phyloP scores from a whole-genome alignment of 2,797 vertebrate genomes.

The Hemitrygon akajei region DNA sequence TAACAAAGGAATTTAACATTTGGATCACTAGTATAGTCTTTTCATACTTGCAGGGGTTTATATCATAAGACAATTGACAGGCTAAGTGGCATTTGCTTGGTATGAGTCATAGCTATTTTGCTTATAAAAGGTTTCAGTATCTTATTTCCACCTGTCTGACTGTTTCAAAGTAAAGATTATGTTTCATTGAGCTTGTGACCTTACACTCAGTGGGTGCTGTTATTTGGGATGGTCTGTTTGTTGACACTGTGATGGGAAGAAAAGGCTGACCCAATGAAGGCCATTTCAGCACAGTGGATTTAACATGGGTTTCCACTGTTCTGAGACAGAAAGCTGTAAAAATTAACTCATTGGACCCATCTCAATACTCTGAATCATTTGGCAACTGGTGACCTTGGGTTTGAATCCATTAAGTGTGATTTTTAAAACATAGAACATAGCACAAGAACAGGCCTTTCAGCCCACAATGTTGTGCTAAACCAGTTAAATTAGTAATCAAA shows the following conservation, averaged over 20 bases:
- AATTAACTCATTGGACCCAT: neutral
- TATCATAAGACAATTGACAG: neutral
- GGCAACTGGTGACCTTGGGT: neutral
- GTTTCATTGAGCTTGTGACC: slow-evolving; percentile 5
- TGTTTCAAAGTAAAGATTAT: slow-evolving; percentile 21
- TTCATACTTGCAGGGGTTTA: neutral
- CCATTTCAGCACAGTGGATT: neutral
- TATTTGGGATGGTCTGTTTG: neutral
- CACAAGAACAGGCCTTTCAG: too few species aligned
- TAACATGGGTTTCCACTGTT: too few species aligned
- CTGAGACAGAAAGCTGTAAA: too few species aligned
- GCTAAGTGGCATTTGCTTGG: slow-evolving; percentile 14
- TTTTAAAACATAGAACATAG: too few species aligned
- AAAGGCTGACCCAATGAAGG: neutral
- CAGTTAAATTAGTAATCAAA: too few species aligned
- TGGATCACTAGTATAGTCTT: neutral
- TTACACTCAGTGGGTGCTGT: neutral
- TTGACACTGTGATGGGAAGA: neutral
- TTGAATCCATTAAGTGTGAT: neutral
- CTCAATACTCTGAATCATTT: neutral
- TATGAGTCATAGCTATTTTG: neutral
- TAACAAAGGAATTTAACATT: neutral
- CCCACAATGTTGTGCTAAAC: too few species aligned
- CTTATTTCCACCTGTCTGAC: slow-evolving; percentile 14
- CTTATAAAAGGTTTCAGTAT: slow-evolving; percentile 8